Base-by-base conservation (phyloP, 2,113 vertebrate genomes). In the Odontophorus gujanensis region DNA sequence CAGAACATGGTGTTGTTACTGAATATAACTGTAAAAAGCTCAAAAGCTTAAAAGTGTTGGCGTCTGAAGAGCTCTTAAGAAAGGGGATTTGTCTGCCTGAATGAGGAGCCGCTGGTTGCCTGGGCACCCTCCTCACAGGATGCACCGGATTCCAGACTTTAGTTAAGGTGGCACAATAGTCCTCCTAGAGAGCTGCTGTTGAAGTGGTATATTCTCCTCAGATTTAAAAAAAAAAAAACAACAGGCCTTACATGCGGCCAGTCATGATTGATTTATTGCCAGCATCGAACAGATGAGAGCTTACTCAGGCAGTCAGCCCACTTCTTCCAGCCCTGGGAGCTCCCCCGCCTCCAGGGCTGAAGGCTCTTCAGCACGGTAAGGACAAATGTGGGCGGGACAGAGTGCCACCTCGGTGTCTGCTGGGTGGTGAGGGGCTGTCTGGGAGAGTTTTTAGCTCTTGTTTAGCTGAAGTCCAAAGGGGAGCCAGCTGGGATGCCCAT, bases 201-300 rank as follows among this genome's bases (percentile, higher is more conserved):
- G 32, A 69, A 84, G 43, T 68, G 32, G 24, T 65, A 45, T 75
- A 59, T 43, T 80, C 61, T 93, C 3, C 51, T 53, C 36, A 48
- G 61, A 72, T 59, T 26, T 1, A 62, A 59, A 22, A 59, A 59
- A 47, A 47, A 53, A 53, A 61, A 32, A 12, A n/a, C 17, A 61
- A 93, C 0, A 0, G 4, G 17, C 36, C 32, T 65, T 86, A 16
- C 62, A 13, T 0, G 0, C 0, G 0, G 24, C n/a, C 67, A 80
- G 50, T 32, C 1, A 1, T 0, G 2, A 21, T 13, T 51, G 50
- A 69, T 92, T 59, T 50, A 21, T 73, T 81, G 32, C 47, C 12
- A 47, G 8, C 45, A 50, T 24, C 19, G 55, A 67, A 57, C 28
- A 83, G 72, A 55, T 53, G 50, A 68, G 63, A 79, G 57, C 67